Evolutionary conservation across 2,113 vertebrate genomes (phyloP).

Genomic region (Hemiscyllium ocellatum): DNA sequence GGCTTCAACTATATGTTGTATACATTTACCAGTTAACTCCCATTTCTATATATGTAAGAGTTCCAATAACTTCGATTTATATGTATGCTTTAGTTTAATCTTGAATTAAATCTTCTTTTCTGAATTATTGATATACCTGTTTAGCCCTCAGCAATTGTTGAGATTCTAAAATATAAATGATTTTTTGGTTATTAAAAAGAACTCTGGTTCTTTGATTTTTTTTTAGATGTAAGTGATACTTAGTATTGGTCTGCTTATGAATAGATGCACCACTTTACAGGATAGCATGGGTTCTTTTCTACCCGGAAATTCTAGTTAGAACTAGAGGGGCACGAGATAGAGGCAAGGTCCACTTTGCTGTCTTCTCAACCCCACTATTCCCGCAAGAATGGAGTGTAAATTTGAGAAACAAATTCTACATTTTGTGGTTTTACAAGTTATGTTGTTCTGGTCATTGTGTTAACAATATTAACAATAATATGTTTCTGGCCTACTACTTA

Average conservation of each 20-base stretch:
- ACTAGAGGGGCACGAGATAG: not conserved
- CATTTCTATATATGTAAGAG: not conserved
- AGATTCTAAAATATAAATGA: not conserved
- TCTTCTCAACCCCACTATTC: not conserved
- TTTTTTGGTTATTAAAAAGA: not conserved
- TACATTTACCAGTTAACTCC: not conserved
- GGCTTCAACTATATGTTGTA: too few species aligned
- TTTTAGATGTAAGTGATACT: not conserved
- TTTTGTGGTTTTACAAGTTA: not conserved
- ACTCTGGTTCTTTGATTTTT: not conserved
- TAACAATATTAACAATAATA: not conserved
- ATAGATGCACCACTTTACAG: too few species aligned
- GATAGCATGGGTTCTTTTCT: not conserved
- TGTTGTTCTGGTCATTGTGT: not conserved
- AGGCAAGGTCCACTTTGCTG: not conserved
- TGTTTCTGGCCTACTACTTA: not conserved
- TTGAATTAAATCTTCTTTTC: not conserved
- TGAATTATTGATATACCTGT: not conserved
- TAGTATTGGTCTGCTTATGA: not conserved
- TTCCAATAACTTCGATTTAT: not conserved
- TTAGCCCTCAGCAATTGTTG: not conserved
- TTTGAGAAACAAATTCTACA: not conserved
- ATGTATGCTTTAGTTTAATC: not conserved
- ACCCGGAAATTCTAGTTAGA: too few species aligned
- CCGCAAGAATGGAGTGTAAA: not conserved